Evolutionary conservation across 2,113 vertebrate species (phyloP), one percentile per base, ranked within the genome.

Genomic region (Gallinago paraguaiae): DNA sequence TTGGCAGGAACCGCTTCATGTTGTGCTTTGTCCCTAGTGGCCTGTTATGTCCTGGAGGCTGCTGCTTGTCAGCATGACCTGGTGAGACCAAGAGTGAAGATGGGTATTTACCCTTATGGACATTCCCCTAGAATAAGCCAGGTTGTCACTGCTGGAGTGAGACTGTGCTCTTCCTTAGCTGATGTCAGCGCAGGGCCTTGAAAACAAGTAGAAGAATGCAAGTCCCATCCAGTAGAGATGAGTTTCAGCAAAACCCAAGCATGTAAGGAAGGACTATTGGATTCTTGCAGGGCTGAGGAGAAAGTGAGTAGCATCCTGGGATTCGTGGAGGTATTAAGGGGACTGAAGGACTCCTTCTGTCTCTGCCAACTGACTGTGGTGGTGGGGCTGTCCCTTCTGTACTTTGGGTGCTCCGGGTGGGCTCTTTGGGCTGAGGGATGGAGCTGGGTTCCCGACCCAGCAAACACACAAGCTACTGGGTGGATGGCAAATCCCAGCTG

Each of bases 301-400:
- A 81, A 6, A 39, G 5, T 22, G 82, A 33, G 30, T 11, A 68
- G 3, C 12, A 56, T 57, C n/a, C 19, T 0, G 0, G 27, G 17
- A 30, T 41, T 72, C 6, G 31, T 18, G 10, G 30, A 79, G 30
- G 15, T 3, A 0, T 18, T 65, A 51, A 77, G 10, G 33, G 39
- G 48, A 8, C 39, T 10, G 46, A 86, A 78, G 24, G 53, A 41
- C 10, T 31, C 6, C 0, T 2, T 11, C 3, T 46, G 7, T 6
- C 33, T 82, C 39, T 82, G 19, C 12, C 0, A 2, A 57, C 27
- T 37, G 53, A 7, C 20, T 59, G 24, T 1, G 3, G 13, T 9
- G 7, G 5, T 17, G 20, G 9, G 10, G 13, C 17, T 61, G 50
- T 11, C 6, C 4, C 3, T 74, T 70, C 48, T 56, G 35, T 56